A percentile compares a stretch with the other conserved stretches of the same genome.
Evolutionary conservation across 2,113 vertebrate genomes (phyloP).

Genomic region (Verasper variegatus): DNA sequence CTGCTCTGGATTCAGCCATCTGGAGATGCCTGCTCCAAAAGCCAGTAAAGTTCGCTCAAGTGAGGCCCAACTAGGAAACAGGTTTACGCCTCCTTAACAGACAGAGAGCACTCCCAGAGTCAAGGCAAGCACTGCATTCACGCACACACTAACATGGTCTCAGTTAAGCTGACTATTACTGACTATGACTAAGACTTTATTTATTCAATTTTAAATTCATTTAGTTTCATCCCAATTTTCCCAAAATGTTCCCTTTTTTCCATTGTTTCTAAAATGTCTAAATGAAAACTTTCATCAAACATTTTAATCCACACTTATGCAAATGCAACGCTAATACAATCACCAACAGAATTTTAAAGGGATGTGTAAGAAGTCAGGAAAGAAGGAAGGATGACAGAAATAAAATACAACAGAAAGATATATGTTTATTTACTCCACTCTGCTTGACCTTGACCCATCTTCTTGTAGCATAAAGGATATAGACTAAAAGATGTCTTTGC

Average conservation of each 20-base stretch:
- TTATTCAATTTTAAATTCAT: no score
- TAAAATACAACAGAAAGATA: neutral
- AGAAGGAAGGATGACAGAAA: neutral
- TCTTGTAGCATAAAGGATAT: neutral
- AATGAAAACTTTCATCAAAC: slow-evolving; percentile 6
- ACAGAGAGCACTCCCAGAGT: slow-evolving; percentile 63
- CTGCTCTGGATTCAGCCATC: slow-evolving; percentile 84
- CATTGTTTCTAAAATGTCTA: slow-evolving; percentile 4
- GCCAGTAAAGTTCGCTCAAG: slow-evolving; percentile 75
- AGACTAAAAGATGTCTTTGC: neutral
- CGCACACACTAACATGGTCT: neutral
- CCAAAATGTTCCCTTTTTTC: slow-evolving; percentile 9
- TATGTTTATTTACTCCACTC: neutral
- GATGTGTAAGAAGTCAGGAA: neutral
- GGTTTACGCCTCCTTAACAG: slow-evolving; percentile 74
- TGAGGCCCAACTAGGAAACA: slow-evolving; percentile 83
- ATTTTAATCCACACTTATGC: neutral
- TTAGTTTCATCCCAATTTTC: no score
- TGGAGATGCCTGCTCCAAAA: slow-evolving; percentile 83
- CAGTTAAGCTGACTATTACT: neutral
- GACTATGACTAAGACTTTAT: no score
- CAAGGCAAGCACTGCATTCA: neutral
- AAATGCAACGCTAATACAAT: neutral
- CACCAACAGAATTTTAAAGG: neutral
- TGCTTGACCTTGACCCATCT: neutral